These are phyloP conservation scores for Phyllotis vaccarum DNA, from an alignment of 2,797 vertebrate species.

Conservation along the genomic window DNA sequence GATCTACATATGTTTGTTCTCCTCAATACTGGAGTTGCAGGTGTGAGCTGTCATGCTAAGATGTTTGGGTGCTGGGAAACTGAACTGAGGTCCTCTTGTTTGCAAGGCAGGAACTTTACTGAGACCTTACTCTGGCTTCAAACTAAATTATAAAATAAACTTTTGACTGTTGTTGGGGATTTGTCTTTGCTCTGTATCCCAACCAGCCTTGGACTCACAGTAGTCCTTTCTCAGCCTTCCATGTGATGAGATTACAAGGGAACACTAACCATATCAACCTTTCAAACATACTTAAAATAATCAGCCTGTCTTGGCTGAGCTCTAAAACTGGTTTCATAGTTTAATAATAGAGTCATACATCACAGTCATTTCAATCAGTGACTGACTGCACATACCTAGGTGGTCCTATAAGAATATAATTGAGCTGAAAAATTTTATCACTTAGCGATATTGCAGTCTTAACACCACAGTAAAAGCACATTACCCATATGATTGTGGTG, in stretches of 20 bases:
- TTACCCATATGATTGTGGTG: not conserved
- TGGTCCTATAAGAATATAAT: not conserved
- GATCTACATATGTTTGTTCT: not conserved
- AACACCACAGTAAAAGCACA: not conserved
- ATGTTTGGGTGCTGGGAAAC: not conserved
- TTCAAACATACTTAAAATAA: constrained; percentile 14
- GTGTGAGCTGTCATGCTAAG: not conserved
- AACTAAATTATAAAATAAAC: not conserved
- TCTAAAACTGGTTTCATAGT: not conserved
- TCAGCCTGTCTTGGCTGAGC: not conserved
- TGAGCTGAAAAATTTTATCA: not conserved
- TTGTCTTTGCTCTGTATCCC: not conserved
- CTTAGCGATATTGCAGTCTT: not conserved
- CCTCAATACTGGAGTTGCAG: not conserved
- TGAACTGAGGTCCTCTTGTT: not conserved
- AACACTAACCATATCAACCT: no score
- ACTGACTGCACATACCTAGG: not conserved
- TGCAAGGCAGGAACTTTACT: not conserved
- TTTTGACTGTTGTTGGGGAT: not conserved
- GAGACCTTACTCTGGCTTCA: not conserved
- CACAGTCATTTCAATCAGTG: not conserved
- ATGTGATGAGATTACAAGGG: not conserved
- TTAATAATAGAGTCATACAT: not conserved
- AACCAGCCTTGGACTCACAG: not conserved
- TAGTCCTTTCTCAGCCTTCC: not conserved